Conservation (phyloP, 2,888 invertebrate genomes). For the Phyto melanocephala region DNA sequence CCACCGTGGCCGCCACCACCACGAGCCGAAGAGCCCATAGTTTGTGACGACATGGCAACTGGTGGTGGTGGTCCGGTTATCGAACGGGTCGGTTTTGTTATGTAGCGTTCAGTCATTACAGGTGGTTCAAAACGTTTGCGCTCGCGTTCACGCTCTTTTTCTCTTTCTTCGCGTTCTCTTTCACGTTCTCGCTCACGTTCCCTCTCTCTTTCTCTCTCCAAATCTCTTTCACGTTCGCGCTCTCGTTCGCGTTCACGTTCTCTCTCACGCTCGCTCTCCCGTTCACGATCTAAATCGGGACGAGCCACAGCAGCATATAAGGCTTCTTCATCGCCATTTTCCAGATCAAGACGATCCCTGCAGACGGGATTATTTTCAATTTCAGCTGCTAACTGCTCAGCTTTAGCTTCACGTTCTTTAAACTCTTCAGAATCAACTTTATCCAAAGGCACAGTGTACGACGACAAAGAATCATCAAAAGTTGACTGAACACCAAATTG, state of each 20-base stretch:
- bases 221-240: slow-evolving; percentile 65
- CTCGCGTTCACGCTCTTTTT: slow-evolving; percentile 62
- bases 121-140: slow-evolving; percentile 68
- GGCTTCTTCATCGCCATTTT: slow-evolving; percentile 96
- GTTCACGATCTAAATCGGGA: slow-evolving; percentile 75
- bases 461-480: slow-evolving; percentile 93
- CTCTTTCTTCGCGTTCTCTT: slow-evolving; percentile 68
- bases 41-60: slow-evolving; percentile 72
- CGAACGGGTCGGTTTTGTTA: slow-evolving; percentile 74
- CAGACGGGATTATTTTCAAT: slow-evolving; percentile 93
- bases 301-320: slow-evolving; percentile 91
- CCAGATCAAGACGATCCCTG: slow-evolving; percentile 89
- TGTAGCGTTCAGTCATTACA: slow-evolving; percentile 75
- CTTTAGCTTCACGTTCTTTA: slow-evolving; percentile 83
- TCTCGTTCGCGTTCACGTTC: slow-evolving; percentile 71
- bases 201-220: slow-evolving; percentile 70
- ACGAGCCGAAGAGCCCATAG: slow-evolving; percentile 53
- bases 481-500: slow-evolving; percentile 95
- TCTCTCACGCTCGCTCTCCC: slow-evolving; percentile 68
- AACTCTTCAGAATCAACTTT: slow-evolving; percentile 93
- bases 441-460: slow-evolving; percentile 93
- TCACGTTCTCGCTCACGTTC: slow-evolving; percentile 68
- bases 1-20: slow-evolving; percentile 50
- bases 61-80: slow-evolving; percentile 74
- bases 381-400: slow-evolving; percentile 93